Evolutionary conservation across 2,113 vertebrate species (phyloP).

Genomic region (Cyprinus carpio): DNA sequence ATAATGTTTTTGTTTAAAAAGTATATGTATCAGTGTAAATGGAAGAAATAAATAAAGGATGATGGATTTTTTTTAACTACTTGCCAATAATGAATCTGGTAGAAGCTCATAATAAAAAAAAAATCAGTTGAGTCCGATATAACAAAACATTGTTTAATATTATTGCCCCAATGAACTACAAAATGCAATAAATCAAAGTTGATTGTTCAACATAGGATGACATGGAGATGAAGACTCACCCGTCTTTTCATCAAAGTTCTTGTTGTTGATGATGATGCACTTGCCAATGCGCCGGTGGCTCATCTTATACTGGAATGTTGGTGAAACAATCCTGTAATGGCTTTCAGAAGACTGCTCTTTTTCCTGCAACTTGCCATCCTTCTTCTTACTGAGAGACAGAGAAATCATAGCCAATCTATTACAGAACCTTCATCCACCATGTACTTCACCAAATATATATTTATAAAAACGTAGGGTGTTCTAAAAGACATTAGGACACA

Average conservation of each 20-base stretch:
- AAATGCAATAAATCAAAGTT: background rate
- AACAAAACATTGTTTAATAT: background rate
- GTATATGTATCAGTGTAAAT: background rate
- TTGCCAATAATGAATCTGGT: background rate
- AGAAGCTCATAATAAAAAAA: background rate
- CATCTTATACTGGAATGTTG: slow-evolving; percentile 91
- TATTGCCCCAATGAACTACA: background rate
- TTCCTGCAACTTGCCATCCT: slow-evolving; percentile 77
- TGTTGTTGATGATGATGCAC: slow-evolving; percentile 98
- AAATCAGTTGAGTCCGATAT: background rate
- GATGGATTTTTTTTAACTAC: background rate
- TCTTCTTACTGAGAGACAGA: slow-evolving; percentile 78
- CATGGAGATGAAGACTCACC: slow-evolving; percentile 68
- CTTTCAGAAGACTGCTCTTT: slow-evolving; percentile 74
- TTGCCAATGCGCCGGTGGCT: slow-evolving; percentile 87
- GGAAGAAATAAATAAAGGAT: background rate
- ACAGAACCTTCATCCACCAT: background rate
- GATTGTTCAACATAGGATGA: background rate
- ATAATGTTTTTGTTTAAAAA: background rate
- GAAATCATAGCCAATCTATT: background rate
- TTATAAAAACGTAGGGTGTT: background rate
- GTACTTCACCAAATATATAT: background rate
- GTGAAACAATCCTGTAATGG: slow-evolving; percentile 79
- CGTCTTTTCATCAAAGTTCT: slow-evolving; percentile 88
- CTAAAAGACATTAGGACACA: too few relatives aligned